Percentiles rank a stretch among this genome's conserved stretches.
These are phyloP conservation scores for Panagrolaimus sp. DNA, from an alignment of 1,140 invertebrate genomes.

Conservation along the genomic window DNA sequence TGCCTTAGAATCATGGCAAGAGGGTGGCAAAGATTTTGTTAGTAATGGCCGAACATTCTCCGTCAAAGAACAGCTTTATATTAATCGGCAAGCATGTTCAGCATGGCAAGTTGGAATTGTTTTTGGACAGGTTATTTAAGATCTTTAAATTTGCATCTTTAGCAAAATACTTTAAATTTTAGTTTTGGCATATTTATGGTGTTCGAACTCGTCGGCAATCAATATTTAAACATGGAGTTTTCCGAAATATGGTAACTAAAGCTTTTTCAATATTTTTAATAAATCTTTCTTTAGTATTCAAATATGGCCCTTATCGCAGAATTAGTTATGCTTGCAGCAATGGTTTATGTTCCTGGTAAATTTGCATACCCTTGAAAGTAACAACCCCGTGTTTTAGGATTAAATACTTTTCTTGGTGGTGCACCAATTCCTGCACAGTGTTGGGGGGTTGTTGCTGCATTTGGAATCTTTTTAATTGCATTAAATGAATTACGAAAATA, in stretches of 20 bases:
- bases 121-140: slow-evolving; percentile 25
- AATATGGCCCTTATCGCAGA: slow-evolving; percentile 32
- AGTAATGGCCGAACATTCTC: slow-evolving; percentile 33
- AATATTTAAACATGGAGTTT: slow-evolving; percentile 32
- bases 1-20: slow-evolving; percentile 21
- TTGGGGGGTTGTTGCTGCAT: slow-evolving; percentile 33
- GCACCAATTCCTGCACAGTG: slow-evolving; percentile 34
- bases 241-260: neutral
- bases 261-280: too few relatives aligned
- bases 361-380: too few relatives aligned
- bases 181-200: slow-evolving; percentile 12
- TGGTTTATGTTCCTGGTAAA: slow-evolving; percentile 34
- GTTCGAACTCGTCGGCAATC: slow-evolving; percentile 18
- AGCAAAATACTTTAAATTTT: too few relatives aligned
- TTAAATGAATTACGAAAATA: slow-evolving; percentile 38
- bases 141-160: too few relatives aligned
- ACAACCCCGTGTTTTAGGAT: too few relatives aligned
- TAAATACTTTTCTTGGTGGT: slow-evolving; percentile 26
- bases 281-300: neutral
- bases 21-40: slow-evolving; percentile 22
- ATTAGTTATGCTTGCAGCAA: slow-evolving; percentile 25
- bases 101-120: slow-evolving; percentile 49
- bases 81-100: slow-evolving; percentile 31
- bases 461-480: slow-evolving; percentile 31
- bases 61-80: slow-evolving; percentile 32